Base-by-base conservation (phyloP, 1,140 invertebrate species). In the Anastrepha ludens region DNA sequence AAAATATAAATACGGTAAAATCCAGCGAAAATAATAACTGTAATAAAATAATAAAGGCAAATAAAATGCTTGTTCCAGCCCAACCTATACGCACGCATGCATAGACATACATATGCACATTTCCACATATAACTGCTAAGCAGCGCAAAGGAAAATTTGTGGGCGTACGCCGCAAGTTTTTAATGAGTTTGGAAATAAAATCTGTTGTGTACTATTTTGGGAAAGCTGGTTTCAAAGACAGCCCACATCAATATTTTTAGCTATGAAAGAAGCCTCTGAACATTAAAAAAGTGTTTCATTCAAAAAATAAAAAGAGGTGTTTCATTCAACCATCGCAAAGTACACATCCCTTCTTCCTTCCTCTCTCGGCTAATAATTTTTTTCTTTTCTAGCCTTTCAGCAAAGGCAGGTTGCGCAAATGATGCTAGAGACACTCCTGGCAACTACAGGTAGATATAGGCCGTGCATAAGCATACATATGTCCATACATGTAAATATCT, bases 111-210 rank as follows among this genome's bases (percentile, higher is more conserved):
- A 11, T 65, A 65, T 11, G 8, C 20, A 65, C 8, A 8, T 65
- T 2, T 39, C 6, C 7, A 29, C 8, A 65, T 39, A 20, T n/a
- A 67, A 67, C n/a, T 67, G 64, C 8, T 29, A 55, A 81, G 47
- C 17, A 50, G 13, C 1, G n/a, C 20, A 81, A 81, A 20, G 17
- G 1, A 8, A 74, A 41, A 20, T 58, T 20, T 9, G 44, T 55
- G 74, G 47, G 74, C 20, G 74, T 67, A 62, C 47, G 74, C 47
- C 47, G 55, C 39, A 81, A 81, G 47, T 81, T 81, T 81, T 81
- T 50, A 81, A 81, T 81, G 47, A 81, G 74, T 81, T 58, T 11
- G n/a, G 3, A 81, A 81, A 81, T 55, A 29, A 81, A 81, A 58
- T 47, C 8, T 81, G 0, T 0, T 13, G 7, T 20, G 9, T 29